Evolutionary conservation across 2,797 vertebrate genomes (phyloP).

Genomic region (Saxicola maurus): DNA sequence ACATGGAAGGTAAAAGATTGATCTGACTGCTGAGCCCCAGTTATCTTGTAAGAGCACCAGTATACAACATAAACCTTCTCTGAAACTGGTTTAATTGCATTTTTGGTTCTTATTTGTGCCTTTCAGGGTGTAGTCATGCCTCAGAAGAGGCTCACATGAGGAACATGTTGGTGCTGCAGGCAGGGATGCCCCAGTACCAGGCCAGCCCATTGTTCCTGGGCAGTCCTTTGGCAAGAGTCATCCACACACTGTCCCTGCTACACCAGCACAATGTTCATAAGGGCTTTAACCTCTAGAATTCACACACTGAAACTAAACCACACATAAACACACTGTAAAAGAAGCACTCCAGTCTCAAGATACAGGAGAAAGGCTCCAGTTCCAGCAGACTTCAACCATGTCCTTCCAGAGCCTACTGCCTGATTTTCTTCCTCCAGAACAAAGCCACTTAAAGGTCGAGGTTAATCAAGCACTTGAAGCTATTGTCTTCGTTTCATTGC

Average conservation of each 20-base stretch:
- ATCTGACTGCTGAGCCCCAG: neutral
- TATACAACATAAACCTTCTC: neutral
- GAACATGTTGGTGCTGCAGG: neutral
- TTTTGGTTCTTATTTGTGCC: neutral
- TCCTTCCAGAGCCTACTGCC: neutral
- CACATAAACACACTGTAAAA: fast-evolving
- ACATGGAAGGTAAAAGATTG: neutral
- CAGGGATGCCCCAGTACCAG: neutral
- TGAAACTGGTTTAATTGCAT: neutral
- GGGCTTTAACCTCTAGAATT: neutral
- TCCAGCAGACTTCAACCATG: neutral
- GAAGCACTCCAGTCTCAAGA: neutral
- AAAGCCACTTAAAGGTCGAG: neutral
- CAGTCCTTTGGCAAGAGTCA: neutral
- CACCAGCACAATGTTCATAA: neutral
- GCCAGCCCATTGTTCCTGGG: neutral
- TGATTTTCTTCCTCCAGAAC: neutral
- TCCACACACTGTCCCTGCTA: neutral
- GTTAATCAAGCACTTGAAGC: neutral
- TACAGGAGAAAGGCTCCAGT: neutral
- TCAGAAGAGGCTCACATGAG: neutral
- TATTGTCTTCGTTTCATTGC: neutral
- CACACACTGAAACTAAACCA: neutral
- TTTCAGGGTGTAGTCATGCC: neutral
- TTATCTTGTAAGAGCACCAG: fast-evolving